Conservation (phyloP, 2,113 vertebrate species). For the Terrapene triunguis region DNA sequence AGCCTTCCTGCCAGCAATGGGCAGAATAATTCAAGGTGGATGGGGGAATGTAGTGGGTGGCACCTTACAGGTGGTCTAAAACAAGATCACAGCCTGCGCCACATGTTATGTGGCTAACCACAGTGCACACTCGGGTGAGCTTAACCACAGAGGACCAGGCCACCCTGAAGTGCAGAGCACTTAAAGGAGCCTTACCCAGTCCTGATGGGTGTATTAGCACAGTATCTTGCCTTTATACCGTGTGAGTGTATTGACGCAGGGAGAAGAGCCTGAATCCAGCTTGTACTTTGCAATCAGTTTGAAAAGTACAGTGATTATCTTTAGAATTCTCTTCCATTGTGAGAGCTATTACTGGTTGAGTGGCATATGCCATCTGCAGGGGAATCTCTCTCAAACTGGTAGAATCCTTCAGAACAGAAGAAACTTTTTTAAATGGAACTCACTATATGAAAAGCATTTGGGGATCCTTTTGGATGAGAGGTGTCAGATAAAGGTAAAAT, state of each 20-base stretch:
- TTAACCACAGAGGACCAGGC: neutral
- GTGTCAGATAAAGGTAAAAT: constrained; percentile 19
- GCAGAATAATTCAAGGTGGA: neutral
- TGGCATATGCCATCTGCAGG: neutral
- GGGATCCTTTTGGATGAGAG: neutral
- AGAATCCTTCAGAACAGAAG: neutral
- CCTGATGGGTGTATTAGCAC: neutral
- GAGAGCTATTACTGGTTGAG: neutral
- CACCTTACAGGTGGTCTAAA: neutral
- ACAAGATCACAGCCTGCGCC: neutral
- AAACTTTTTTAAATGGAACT: neutral
- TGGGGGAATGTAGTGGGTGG: neutral
- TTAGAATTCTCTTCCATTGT: neutral
- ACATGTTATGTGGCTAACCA: neutral
- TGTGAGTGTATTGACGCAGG: neutral
- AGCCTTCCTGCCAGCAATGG: neutral
- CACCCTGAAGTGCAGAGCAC: neutral
- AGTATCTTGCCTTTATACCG: accelerated
- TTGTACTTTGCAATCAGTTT: neutral
- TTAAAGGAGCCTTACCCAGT: neutral
- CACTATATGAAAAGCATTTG: neutral
- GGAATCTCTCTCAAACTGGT: neutral
- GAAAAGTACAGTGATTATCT: neutral
- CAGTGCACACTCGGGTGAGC: neutral
- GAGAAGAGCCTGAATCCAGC: neutral